phyloP scores from a whole-genome alignment of 2,888 invertebrate species.

The Aphrophora alni region DNA sequence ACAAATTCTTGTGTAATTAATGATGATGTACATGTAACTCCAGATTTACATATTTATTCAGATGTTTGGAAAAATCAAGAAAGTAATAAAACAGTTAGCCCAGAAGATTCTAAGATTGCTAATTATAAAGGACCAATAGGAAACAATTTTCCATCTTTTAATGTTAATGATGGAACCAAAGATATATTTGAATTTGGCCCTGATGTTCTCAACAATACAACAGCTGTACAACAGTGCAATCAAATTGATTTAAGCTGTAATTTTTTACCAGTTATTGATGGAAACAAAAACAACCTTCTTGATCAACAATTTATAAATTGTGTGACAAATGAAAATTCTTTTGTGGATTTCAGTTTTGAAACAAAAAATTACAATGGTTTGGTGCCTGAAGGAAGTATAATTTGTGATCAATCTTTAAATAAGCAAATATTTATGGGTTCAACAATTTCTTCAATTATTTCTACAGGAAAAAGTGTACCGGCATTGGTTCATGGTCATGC shows the following conservation, averaged over 20 bases:
- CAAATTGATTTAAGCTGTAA: neutral
- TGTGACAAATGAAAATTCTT: neutral
- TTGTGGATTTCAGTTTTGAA: neutral
- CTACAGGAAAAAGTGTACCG: neutral
- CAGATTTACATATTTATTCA: neutral
- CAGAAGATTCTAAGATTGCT: neutral
- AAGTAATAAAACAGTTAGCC: neutral
- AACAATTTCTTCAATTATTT: constrained; percentile 2
- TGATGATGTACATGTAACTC: neutral
- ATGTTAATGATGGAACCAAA: neutral
- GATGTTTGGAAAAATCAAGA: neutral
- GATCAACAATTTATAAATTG: neutral
- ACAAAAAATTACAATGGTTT: neutral
- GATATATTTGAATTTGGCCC: neutral
- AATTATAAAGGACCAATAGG: neutral
- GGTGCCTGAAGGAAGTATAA: neutral
- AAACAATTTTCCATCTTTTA: neutral
- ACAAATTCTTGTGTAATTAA: neutral
- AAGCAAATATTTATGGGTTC: constrained; percentile 20
- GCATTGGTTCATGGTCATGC: neutral
- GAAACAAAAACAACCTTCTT: neutral
- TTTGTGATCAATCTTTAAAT: neutral
- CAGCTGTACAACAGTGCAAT: neutral
- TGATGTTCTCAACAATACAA: neutral
- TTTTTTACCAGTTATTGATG: neutral